Percentiles rank a stretch among this genome's conserved stretches.
phyloP scores from a whole-genome alignment of 2,797 vertebrate species.

The Tragelaphus oryx region DNA sequence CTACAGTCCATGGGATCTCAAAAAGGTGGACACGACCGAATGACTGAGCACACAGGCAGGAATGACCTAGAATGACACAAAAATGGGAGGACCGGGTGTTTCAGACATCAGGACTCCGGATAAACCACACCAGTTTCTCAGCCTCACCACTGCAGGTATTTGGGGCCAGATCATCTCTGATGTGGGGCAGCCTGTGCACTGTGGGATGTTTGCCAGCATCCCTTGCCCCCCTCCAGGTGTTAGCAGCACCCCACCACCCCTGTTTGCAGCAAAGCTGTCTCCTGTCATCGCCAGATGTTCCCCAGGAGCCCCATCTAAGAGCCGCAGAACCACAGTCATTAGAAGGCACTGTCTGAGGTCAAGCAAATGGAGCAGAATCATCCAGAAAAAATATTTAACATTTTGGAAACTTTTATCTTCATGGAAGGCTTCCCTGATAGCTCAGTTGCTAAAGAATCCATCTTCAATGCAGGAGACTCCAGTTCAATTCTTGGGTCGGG shows the following conservation, averaged over 20 bases:
- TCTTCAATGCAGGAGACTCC: not conserved
- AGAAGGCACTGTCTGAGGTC: not conserved
- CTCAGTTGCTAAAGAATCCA: not conserved
- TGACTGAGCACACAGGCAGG: not conserved
- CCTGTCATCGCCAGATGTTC: not conserved
- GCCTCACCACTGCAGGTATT: accelerated
- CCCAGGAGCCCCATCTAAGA: not conserved
- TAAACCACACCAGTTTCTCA: not conserved
- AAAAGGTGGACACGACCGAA: not conserved
- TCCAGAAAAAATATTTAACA: not conserved
- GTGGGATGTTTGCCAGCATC: too few species aligned
- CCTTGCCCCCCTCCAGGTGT: not conserved
- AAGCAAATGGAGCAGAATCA: not conserved
- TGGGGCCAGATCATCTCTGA: not conserved
- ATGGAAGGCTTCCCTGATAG: not conserved
- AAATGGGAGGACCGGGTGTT: accelerated
- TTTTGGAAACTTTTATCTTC: not conserved
- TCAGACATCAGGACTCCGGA: accelerated
- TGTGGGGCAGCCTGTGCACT: not conserved
- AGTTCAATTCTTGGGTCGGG: not conserved
- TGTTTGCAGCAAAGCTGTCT: not conserved
- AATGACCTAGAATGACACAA: not conserved
- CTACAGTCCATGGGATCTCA: not conserved
- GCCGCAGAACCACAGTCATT: not conserved
- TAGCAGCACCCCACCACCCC: not conserved